A percentile compares a stretch with the other conserved stretches of the same genome.
Evolutionary conservation across 2,888 invertebrate genomes (phyloP).

Genomic region (Sesamia inferens): DNA sequence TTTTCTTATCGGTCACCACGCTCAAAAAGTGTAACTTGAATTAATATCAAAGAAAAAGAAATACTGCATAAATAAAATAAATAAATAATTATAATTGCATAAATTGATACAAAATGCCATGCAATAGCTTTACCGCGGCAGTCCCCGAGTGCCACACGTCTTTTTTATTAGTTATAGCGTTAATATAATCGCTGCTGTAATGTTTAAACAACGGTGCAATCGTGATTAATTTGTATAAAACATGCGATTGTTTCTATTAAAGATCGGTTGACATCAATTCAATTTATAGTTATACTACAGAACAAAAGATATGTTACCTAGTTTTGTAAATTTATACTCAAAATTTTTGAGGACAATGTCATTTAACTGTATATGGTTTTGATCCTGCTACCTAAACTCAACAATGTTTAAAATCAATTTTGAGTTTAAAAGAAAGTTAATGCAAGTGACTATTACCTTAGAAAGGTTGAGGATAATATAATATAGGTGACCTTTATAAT

Average conservation of each 20-base stretch:
- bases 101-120: no score
- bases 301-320: not conserved
- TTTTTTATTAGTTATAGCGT: conserved; percentile 36
- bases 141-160: no score
- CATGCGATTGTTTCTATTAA: conserved; percentile 31
- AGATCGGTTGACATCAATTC: conserved; percentile 21
- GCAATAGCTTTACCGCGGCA: no score
- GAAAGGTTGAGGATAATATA: not conserved
- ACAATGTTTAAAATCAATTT: not conserved
- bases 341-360: not conserved
- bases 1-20: no score
- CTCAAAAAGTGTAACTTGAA: no score
- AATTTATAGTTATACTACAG: not conserved
- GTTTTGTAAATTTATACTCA: not conserved
- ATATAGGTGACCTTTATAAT: not conserved
- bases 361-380: not conserved
- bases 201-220: conserved; percentile 36
- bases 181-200: conserved; percentile 19
- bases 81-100: no score
- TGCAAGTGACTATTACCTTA: not conserved
- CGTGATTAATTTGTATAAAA: conserved; percentile 22
- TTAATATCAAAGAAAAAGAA: no score
- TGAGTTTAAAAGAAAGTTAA: not conserved
- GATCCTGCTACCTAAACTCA: not conserved
- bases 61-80: no score